Base-by-base conservation (phyloP, 2,888 invertebrate genomes). In the Mesorhabditis spiculigera region DNA sequence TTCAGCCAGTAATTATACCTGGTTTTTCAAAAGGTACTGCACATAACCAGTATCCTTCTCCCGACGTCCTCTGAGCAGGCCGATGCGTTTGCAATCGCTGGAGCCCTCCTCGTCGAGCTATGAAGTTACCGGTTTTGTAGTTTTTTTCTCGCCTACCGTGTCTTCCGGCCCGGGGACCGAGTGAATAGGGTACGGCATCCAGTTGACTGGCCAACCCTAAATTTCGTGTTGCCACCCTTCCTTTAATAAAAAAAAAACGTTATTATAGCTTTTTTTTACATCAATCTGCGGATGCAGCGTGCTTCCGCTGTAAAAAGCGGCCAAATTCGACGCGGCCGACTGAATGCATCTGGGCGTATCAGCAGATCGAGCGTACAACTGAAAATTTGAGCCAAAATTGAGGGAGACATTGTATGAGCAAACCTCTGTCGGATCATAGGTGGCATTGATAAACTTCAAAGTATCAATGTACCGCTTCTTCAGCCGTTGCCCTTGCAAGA, bases 401-500 rank as follows among this genome's bases (percentile, higher is more conserved):
- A 50, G n/a, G n/a, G 58, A 50, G n/a, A n/a, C n/a, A n/a, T 50
- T 50, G 58, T 50, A 10, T 10, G 1, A 50, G 8, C 58, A 13
- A 10, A 50, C 58, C n/a, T 50, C 58, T 50, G 10, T 50, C 58
- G 58, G 58, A 50, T 50, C n/a, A 50, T 50, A 50, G 58, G 58
- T 13, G 8, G 10, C 58, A 50, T 50, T 50, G 58, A 50, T 50
- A n/a, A 50, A 50, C 8, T 50, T 50, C 10, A 50, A n/a, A 13
- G 8, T 10, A 50, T n/a, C 58, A 50, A 50, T n/a, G 58, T 50
- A 50, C 8, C 58, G 58, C 58, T 50, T 50, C n/a, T 50, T 50
- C 58, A 50, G 58, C 58, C 58, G 58, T 50, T 50, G 58, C n/a
- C 58, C 58, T 50, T 50, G 58, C 58, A 50, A 50, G 58, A 50